These are phyloP conservation scores for Thaleichthys pacificus DNA, from an alignment of 2,797 vertebrate genomes.

Conservation along the genomic window DNA sequence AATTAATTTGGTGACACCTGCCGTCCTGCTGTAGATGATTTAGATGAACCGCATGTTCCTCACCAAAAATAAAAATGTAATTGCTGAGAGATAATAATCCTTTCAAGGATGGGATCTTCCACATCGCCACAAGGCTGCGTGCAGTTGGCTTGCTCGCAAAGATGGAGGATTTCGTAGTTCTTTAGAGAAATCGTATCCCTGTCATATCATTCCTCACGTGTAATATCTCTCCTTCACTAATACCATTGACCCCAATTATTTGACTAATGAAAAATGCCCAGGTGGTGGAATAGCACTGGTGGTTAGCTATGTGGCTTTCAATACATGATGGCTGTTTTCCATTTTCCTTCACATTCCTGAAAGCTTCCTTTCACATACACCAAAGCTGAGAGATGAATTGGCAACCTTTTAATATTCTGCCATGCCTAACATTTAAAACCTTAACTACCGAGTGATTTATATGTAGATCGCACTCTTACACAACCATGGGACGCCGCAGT, in stretches of 20 bases:
- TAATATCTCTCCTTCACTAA: constrained; percentile 13
- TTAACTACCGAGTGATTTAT: too few species aligned
- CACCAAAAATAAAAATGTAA: constrained; percentile 49
- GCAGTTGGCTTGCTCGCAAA: constrained; percentile 32
- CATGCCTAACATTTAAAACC: too few species aligned
- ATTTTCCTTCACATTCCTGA: not conserved
- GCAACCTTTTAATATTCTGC: too few species aligned
- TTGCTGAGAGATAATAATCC: constrained; percentile 42
- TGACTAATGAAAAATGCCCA: not conserved
- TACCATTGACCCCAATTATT: constrained; percentile 4
- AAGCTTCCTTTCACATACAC: constrained; percentile 11
- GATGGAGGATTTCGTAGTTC: constrained; percentile 20
- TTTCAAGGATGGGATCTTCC: constrained; percentile 35
- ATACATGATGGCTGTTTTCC: not conserved
- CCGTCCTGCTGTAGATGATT: constrained; percentile 33
- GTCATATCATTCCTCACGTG: constrained; percentile 31
- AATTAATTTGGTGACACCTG: constrained; percentile 27
- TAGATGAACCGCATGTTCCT: constrained; percentile 27
- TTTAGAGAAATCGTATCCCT: constrained; percentile 25
- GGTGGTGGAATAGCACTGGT: not conserved
- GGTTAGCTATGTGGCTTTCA: not conserved
- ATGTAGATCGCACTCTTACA: not conserved
- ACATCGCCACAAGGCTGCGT: constrained; percentile 18
- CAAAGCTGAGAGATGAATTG: too few species aligned
- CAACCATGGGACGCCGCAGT: too few species aligned